Conservation (phyloP, 2,113 vertebrate genomes). For the Eptatretus burgeri region DNA sequence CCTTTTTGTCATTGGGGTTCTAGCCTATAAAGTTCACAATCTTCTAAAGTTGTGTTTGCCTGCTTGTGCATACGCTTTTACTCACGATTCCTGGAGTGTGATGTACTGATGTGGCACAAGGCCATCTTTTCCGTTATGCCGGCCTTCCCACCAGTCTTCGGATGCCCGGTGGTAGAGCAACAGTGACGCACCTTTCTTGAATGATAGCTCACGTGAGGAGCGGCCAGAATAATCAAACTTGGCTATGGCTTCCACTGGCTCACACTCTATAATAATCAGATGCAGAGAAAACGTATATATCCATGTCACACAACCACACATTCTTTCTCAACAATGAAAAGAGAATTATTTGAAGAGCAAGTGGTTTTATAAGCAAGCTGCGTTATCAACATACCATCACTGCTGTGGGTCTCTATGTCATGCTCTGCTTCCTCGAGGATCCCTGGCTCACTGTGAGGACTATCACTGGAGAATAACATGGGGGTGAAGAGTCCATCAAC, state of each 20-base stretch:
- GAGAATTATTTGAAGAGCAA: neutral
- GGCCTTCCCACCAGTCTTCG: slow-evolving; percentile 85
- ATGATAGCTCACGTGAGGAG: slow-evolving; percentile 53
- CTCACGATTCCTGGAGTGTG: slow-evolving; percentile 63
- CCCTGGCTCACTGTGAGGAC: slow-evolving; percentile 86
- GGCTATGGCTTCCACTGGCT: slow-evolving; percentile 62
- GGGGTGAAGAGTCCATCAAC: no score
- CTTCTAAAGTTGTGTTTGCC: no score
- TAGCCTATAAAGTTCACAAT: no score
- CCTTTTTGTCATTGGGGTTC: no score
- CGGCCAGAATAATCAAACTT: slow-evolving; percentile 70
- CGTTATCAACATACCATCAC: slow-evolving; percentile 36
- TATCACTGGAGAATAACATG: slow-evolving; percentile 30
- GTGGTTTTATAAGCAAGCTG: no score
- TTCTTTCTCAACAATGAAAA: slow-evolving; percentile 14
- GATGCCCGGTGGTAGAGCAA: slow-evolving; percentile 56
- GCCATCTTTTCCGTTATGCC: slow-evolving; percentile 51
- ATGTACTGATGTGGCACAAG: slow-evolving; percentile 86
- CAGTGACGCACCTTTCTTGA: slow-evolving; percentile 64
- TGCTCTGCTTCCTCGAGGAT: slow-evolving; percentile 73
- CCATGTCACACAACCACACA: slow-evolving; percentile 13
- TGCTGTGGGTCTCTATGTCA: slow-evolving; percentile 85
- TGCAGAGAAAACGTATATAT: slow-evolving; percentile 13
- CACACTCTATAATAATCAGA: slow-evolving; percentile 37
- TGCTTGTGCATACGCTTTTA: slow-evolving; percentile 5